Evolutionary conservation across 2,113 vertebrate species (phyloP).

Genomic region (Callipepla squamata): DNA sequence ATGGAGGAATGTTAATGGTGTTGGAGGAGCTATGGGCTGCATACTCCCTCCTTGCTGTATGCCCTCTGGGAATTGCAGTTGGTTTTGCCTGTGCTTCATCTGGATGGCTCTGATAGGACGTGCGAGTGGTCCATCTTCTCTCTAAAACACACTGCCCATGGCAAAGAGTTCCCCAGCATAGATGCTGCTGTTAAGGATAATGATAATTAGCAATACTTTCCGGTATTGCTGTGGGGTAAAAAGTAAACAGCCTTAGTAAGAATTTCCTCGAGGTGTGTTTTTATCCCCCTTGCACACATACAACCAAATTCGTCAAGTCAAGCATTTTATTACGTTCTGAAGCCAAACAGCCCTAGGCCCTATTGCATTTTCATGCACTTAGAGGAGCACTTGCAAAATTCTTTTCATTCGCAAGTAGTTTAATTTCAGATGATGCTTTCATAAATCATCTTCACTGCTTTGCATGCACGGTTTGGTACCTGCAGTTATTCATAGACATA

Average conservation of each 20-base stretch:
- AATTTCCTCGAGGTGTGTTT: not conserved
- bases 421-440: constrained; percentile 13
- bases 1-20: rapidly evolving
- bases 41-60: rapidly evolving
- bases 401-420: not conserved
- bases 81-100: not conserved
- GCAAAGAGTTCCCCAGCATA: rapidly evolving
- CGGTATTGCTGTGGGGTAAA: rapidly evolving
- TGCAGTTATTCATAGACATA: rapidly evolving
- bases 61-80: not conserved
- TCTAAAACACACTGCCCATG: not conserved
- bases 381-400: not conserved
- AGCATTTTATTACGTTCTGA: not conserved
- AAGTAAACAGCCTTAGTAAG: not conserved
- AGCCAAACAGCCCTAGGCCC: constrained; percentile 20
- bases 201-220: not conserved
- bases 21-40: rapidly evolving
- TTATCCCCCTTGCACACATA: not conserved
- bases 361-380: not conserved
- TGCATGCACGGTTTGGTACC: not conserved
- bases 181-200: not conserved
- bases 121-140: rapidly evolving
- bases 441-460: not conserved
- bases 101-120: rapidly evolving
- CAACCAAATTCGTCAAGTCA: not conserved